Conservation (phyloP, 2,113 vertebrate genomes). For the Alligator sinensis region DNA sequence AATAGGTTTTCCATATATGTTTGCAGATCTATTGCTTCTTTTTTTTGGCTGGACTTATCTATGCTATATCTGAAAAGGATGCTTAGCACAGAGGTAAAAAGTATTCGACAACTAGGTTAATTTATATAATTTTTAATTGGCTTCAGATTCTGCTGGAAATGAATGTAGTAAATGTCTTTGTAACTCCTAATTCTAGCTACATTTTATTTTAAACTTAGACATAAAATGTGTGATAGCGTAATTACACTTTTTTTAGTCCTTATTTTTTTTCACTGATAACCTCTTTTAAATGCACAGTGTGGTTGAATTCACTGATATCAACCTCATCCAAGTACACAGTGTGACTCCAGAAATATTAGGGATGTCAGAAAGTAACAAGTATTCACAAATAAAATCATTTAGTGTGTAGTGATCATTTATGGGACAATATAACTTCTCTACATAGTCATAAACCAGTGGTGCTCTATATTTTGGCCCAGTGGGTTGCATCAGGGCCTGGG, state of each 20-base stretch:
- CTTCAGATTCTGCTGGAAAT: slow-evolving; percentile 41
- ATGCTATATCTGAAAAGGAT: slow-evolving; percentile 2
- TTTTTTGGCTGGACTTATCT: slow-evolving; percentile 25
- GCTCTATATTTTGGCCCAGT: too few relatives aligned
- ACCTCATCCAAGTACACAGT: too few relatives aligned
- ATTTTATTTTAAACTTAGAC: slow-evolving; percentile 64
- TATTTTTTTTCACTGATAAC: slow-evolving; percentile 62
- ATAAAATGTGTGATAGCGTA: slow-evolving; percentile 56
- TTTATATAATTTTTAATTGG: slow-evolving; percentile 45
- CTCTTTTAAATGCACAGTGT: slow-evolving; percentile 8
- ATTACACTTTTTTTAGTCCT: slow-evolving; percentile 56
- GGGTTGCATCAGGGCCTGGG: too few relatives aligned
- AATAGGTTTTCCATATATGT: not conserved
- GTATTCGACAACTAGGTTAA: slow-evolving; percentile 42
- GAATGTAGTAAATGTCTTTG: slow-evolving; percentile 44
- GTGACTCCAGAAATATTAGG: too few relatives aligned
- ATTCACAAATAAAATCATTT: too few relatives aligned
- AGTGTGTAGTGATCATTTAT: too few relatives aligned
- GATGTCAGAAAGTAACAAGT: too few relatives aligned
- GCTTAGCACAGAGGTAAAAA: slow-evolving; percentile 16
- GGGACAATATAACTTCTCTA: too few relatives aligned
- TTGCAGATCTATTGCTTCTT: not conserved
- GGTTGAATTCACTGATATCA: too few relatives aligned
- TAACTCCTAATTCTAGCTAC: slow-evolving; percentile 49
- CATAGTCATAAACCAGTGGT: too few relatives aligned